These are phyloP conservation scores for Conus betulinus DNA, from an alignment of 1,140 invertebrate genomes.

Conservation along the genomic window DNA sequence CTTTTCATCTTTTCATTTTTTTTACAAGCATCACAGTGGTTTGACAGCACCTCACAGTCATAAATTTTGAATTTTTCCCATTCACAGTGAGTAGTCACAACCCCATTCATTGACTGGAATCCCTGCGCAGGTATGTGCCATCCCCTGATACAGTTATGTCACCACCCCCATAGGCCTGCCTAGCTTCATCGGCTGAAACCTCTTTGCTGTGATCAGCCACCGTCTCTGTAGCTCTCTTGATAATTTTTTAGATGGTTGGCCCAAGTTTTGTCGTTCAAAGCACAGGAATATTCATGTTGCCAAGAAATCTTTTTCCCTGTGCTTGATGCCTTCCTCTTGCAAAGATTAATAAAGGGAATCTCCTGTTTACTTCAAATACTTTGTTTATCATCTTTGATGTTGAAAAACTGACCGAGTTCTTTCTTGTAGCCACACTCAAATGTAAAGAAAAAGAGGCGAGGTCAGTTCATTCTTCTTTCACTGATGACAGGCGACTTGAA, in stretches of 20 bases:
- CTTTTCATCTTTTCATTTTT: too few relatives aligned
- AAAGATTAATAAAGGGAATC: neutral
- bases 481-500: neutral
- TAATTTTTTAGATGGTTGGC: neutral
- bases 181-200: constrained; percentile 2
- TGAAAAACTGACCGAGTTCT: neutral
- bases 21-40: too few relatives aligned
- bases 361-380: neutral
- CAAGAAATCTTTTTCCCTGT: neutral
- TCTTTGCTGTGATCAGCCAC: constrained; percentile 3
- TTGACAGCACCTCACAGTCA: neutral
- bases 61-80: constrained; percentile 20
- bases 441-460: neutral
- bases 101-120: constrained; percentile 34
- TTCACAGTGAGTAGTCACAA: constrained; percentile 25
- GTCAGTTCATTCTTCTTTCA: constrained; percentile 2
- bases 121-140: constrained; percentile 35
- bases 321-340: neutral
- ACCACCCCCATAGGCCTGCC: neutral
- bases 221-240: constrained; percentile 19
- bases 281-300: neutral
- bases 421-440: neutral
- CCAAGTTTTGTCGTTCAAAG: neutral
- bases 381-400: neutral
- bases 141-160: constrained; percentile 30